Conservation (phyloP, 2,888 invertebrate genomes). For the Listrodromus nycthemerus region DNA sequence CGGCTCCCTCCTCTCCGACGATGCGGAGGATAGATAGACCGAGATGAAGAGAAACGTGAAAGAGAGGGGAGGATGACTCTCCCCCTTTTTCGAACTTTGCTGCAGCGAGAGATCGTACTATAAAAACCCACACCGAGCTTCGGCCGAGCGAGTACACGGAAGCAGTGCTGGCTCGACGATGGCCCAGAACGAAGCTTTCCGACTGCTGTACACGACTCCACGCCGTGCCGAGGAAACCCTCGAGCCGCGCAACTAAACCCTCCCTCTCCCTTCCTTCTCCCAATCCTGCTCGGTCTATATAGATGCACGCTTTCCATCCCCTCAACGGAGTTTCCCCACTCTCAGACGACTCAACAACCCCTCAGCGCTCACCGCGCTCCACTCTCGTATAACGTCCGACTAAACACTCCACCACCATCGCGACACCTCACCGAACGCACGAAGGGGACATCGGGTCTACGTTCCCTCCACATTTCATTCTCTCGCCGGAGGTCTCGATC, state of each 20-base stretch:
- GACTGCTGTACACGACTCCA: constrained; percentile 36
- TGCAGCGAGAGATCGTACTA: constrained; percentile 23
- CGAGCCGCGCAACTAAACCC: constrained; percentile 33
- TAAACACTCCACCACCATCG: constrained; percentile 41
- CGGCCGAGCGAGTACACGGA: constrained; percentile 17
- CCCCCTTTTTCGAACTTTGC: constrained; percentile 8
- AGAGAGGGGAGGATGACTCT: constrained; percentile 17
- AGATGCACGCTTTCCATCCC: constrained; percentile 32
- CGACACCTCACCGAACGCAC: constrained; percentile 1
- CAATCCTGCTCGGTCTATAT: not conserved
- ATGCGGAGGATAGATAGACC: constrained; percentile 47
- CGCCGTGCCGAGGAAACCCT: constrained; percentile 1
- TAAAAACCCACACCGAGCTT: constrained; percentile 36
- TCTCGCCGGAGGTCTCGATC: constrained; percentile 13
- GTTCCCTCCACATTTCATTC: not conserved
- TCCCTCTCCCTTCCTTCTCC: not conserved
- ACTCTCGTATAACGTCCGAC: constrained; percentile 24
- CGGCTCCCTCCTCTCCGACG: constrained; percentile 55
- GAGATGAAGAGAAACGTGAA: constrained; percentile 38
- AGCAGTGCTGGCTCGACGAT: constrained; percentile 37
- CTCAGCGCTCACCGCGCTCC: constrained; percentile 17
- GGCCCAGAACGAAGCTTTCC: constrained; percentile 41
- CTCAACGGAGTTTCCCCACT: constrained; percentile 17
- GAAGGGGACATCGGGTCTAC: not conserved
- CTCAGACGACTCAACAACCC: constrained; percentile 29